Percentiles rank a stretch among this genome's conserved stretches.
phyloP scores from a whole-genome alignment of 2,888 invertebrate genomes.

The Melanotus villosus region DNA sequence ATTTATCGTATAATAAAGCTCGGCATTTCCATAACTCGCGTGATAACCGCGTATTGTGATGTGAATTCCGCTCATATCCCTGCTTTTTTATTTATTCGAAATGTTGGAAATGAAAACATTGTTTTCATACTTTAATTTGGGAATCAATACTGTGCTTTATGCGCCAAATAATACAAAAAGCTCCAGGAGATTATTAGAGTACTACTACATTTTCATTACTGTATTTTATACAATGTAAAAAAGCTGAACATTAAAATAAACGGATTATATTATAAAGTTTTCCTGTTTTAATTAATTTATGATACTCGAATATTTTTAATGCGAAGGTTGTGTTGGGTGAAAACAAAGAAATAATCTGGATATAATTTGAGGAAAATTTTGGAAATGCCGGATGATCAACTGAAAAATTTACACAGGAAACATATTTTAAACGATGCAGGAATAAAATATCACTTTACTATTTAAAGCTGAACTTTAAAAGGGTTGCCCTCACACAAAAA shows the following conservation, averaged over 20 bases:
- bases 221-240: not conserved
- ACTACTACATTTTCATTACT: not conserved
- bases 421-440: too few relatives aligned
- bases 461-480: too few relatives aligned
- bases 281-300: too few relatives aligned
- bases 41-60: constrained; percentile 21
- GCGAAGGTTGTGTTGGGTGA: too few relatives aligned
- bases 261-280: not conserved
- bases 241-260: not conserved
- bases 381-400: too few relatives aligned
- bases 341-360: too few relatives aligned
- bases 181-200: not conserved
- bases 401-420: too few relatives aligned
- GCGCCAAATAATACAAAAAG: not conserved
- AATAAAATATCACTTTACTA: too few relatives aligned
- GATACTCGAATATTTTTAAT: too few relatives aligned
- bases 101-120: constrained; percentile 21
- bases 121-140: not conserved
- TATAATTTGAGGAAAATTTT: too few relatives aligned
- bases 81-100: constrained; percentile 22
- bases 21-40: constrained; percentile 31
- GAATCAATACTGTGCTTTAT: not conserved
- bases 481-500: too few relatives aligned
- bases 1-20: constrained; percentile 25
- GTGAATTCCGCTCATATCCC: constrained; percentile 17